These are phyloP conservation scores for Vulpes ferrilata DNA, from an alignment of 2,113 vertebrate genomes.

Conservation along the genomic window DNA sequence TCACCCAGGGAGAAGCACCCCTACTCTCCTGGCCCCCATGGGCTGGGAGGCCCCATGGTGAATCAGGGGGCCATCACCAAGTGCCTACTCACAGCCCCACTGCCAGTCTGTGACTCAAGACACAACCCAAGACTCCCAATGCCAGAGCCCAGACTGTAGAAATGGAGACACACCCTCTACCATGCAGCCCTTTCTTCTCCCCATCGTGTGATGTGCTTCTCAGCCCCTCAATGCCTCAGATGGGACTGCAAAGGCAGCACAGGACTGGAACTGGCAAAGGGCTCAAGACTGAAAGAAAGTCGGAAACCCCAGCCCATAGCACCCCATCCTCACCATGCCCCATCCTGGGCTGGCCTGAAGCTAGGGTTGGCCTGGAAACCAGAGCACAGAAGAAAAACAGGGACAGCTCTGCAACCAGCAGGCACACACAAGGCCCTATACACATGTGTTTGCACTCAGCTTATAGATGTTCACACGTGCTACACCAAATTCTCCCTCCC, in stretches of 20 bases:
- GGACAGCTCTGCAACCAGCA: neutral
- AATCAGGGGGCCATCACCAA: conserved; percentile 72
- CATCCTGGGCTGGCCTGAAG: neutral
- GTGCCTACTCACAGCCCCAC: neutral
- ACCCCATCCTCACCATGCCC: neutral
- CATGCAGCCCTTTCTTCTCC: neutral
- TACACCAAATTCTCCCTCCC: neutral
- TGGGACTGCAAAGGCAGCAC: neutral
- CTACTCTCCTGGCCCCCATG: too few species aligned
- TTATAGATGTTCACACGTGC: neutral
- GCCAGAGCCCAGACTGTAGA: neutral
- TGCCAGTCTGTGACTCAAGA: conserved; percentile 68
- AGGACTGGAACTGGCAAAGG: neutral
- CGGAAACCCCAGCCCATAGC: neutral
- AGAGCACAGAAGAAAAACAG: neutral
- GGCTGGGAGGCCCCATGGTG: conserved; percentile 66
- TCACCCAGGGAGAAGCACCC: neutral
- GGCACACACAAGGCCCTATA: neutral
- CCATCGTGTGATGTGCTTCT: neutral
- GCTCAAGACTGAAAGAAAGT: neutral
- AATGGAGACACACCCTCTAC: neutral
- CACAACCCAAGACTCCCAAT: conserved; percentile 21
- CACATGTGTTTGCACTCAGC: neutral
- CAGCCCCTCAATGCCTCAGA: neutral
- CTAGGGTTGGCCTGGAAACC: neutral